Evolutionary conservation across 2,113 vertebrate genomes (phyloP).

Genomic region (Ceyx melanurus): DNA sequence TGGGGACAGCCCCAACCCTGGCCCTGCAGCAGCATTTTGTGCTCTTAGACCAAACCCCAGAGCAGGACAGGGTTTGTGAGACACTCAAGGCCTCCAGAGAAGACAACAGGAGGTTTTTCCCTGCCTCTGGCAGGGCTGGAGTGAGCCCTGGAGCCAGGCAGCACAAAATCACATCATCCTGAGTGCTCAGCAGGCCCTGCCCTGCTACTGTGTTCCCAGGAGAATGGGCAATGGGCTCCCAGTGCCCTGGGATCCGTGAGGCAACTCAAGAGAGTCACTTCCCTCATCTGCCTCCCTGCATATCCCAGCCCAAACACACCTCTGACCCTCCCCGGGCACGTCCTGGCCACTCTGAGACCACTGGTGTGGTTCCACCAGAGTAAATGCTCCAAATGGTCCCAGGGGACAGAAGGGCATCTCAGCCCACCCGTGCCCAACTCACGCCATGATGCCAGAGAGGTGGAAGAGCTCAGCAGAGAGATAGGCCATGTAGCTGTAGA

Average conservation of each 20-base stretch:
- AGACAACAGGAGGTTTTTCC: background rate
- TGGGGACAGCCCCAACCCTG: background rate
- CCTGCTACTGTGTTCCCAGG: background rate
- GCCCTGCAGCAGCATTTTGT: background rate
- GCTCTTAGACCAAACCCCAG: background rate
- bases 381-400: rapidly evolving
- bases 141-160: background rate
- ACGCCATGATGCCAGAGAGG: slow-evolving; percentile 99
- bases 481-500: slow-evolving; percentile 99
- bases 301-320: background rate
- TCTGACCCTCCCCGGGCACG: background rate
- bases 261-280: background rate
- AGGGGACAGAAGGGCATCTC: background rate
- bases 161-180: rapidly evolving
- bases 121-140: background rate
- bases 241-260: rapidly evolving
- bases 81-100: background rate
- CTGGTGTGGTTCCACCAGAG: background rate
- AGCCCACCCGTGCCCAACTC: slow-evolving; percentile 68
- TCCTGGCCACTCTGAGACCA: background rate
- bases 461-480: slow-evolving; percentile 96
- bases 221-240: background rate
- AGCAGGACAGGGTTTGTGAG: background rate
- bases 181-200: background rate
- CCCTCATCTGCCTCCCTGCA: background rate